Base-by-base conservation (phyloP, 37 sponge, comb jelly and placozoan species). In the Corticium candelabrum region DNA sequence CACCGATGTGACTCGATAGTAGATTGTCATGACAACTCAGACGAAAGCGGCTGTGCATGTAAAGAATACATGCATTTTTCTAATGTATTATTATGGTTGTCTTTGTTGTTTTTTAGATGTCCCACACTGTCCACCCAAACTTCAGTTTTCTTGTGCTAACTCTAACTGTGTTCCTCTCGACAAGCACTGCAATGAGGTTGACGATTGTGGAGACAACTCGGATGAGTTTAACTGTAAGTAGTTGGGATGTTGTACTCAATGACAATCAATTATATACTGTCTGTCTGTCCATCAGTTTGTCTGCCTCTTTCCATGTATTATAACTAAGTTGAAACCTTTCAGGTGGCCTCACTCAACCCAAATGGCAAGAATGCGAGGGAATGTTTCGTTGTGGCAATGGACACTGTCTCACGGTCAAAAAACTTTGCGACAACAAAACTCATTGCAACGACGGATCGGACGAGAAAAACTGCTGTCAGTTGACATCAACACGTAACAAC, bases 361-460 rank as follows among this genome's bases (percentile, higher is more conserved):
- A 11, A 27, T 11, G 11, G 11, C 15, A 11, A 11, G 11, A 11
- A 11, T 50, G 62, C 62, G 62, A 50, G 62, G 62, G 62, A 11
- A 50, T 50, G 62, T 50, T 50, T 21, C 11, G 21, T 11, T 50
- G 62, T 21, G 62, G 62, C 62, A 27, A 11, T 11, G 21, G 62
- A 11, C 15, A 50, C 15, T 50, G 62, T 50, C 62, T 50, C 62
- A 27, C 62, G 62, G 11, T 27, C 62, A 50, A 50, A 21, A 11
- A 21, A 11, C 15, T 50, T 11, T 50, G 62, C 62, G 62, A 50
- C 62, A 50, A 50, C 62, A 50, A 50, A 21, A 50, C 62, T 11
- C 62, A 50, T 21, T 50, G 62, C 62, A 50, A 21, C 62, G 62
- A 50, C 62, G 62, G 62, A 50, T 50, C 62, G 62, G 62, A 50